Conservation (phyloP, 1,140 invertebrate genomes). For the Brachionus sp. region DNA sequence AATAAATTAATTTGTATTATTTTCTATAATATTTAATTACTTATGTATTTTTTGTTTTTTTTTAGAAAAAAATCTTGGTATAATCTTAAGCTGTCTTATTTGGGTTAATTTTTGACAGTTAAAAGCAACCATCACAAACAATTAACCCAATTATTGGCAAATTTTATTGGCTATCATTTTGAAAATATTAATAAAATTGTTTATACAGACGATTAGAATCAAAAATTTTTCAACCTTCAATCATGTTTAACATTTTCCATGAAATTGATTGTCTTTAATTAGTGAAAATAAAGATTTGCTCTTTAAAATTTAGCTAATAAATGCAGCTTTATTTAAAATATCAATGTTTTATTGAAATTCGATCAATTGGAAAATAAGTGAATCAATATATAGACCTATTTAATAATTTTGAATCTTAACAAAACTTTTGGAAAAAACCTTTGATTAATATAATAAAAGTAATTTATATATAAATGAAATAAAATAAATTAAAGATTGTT, state of each 20-base stretch:
- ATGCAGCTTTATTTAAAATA: not conserved
- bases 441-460: not conserved
- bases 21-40: not conserved
- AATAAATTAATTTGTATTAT: not conserved
- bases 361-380: not conserved
- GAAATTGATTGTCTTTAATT: not conserved
- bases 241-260: not conserved
- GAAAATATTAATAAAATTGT: not conserved
- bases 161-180: not conserved
- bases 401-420: not conserved
- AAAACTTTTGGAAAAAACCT: not conserved
- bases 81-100: not conserved
- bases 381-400: not conserved
- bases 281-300: not conserved
- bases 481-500: not conserved
- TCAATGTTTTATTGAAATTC: not conserved
- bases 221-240: not conserved
- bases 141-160: not conserved
- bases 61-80: not conserved
- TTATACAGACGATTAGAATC: not conserved
- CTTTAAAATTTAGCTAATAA: not conserved
- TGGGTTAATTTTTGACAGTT: constrained; percentile 16
- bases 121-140: not conserved
- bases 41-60: not conserved
- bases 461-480: not conserved